Conservation (phyloP, 2,113 vertebrate species). For the Lasiurus borealis region DNA sequence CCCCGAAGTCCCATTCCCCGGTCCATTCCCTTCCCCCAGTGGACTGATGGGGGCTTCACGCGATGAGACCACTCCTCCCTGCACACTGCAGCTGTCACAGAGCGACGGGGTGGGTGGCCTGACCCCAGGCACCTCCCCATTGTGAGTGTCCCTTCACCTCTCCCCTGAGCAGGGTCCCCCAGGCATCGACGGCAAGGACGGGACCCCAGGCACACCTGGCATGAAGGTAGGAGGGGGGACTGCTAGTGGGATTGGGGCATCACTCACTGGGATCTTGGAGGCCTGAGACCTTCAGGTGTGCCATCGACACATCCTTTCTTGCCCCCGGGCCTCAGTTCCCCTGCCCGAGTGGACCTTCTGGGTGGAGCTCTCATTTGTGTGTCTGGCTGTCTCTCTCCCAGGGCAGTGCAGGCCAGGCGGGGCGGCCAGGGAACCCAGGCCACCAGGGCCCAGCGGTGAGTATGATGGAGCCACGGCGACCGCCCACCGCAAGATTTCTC, state of each 20-base stretch:
- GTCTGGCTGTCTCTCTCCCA: slow-evolving; percentile 75
- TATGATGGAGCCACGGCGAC: neutral
- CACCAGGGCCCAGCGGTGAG: slow-evolving; percentile 95
- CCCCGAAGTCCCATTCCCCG: neutral
- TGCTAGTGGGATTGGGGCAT: neutral
- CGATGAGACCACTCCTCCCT: neutral
- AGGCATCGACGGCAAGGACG: slow-evolving; percentile 98
- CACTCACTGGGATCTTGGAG: neutral
- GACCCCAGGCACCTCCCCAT: neutral
- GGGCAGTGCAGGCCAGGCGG: slow-evolving; percentile 91
- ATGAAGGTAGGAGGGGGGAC: slow-evolving; percentile 90
- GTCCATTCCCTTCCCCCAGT: neutral
- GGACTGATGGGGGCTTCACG: neutral
- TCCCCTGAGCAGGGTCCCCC: slow-evolving; percentile 92
- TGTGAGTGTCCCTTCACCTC: slow-evolving; percentile 12
- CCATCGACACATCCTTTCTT: neutral
- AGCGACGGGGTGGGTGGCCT: neutral
- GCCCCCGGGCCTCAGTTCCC: neutral
- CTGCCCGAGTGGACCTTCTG: neutral
- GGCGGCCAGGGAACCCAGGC: slow-evolving; percentile 92
- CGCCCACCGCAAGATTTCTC: neutral
- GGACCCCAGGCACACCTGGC: slow-evolving; percentile 95
- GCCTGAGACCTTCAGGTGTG: neutral
- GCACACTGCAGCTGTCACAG: neutral
- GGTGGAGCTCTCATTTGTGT: neutral